Percentiles rank a stretch among this genome's conserved stretches.
Evolutionary conservation across 1,140 invertebrate genomes (phyloP).

Genomic region (Watersipora subatra): DNA sequence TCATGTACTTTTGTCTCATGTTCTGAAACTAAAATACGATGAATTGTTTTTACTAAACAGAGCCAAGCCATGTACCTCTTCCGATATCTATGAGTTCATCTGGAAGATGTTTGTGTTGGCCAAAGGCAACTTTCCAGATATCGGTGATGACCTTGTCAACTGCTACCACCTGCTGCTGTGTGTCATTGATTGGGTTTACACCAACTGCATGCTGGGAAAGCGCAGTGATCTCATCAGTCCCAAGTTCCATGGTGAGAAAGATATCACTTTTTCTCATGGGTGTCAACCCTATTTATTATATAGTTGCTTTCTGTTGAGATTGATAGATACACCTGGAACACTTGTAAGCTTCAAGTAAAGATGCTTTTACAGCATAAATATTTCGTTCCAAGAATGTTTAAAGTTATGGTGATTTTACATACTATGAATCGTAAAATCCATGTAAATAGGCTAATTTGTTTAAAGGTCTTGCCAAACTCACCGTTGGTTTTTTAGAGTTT

Average conservation of each 20-base stretch:
- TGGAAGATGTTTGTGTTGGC: conserved; percentile 85
- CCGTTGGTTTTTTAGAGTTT: too few relatives aligned
- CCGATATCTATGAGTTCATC: conserved; percentile 76
- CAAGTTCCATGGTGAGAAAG: conserved; percentile 61
- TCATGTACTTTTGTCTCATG: too few relatives aligned
- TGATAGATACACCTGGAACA: too few relatives aligned
- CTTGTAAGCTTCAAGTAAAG: too few relatives aligned
- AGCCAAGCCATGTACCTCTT: conserved; percentile 53
- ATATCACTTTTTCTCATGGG: background rate
- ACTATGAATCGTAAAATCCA: too few relatives aligned
- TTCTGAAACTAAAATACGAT: too few relatives aligned
- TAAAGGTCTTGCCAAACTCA: too few relatives aligned
- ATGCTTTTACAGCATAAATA: too few relatives aligned
- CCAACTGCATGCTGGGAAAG: conserved; percentile 65
- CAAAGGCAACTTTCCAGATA: conserved; percentile 57
- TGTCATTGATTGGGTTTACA: conserved; percentile 78
- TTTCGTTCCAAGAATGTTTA: too few relatives aligned
- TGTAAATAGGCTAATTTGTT: too few relatives aligned
- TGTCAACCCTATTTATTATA: background rate
- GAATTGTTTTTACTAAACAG: too few relatives aligned
- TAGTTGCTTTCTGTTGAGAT: conserved; percentile 8
- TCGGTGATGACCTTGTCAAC: conserved; percentile 81
- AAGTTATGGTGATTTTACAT: too few relatives aligned
- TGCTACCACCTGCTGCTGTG: conserved; percentile 81
- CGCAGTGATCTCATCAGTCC: conserved; percentile 72